Base-by-base conservation (phyloP, 2,797 vertebrate genomes). In the Morelia viridis region DNA sequence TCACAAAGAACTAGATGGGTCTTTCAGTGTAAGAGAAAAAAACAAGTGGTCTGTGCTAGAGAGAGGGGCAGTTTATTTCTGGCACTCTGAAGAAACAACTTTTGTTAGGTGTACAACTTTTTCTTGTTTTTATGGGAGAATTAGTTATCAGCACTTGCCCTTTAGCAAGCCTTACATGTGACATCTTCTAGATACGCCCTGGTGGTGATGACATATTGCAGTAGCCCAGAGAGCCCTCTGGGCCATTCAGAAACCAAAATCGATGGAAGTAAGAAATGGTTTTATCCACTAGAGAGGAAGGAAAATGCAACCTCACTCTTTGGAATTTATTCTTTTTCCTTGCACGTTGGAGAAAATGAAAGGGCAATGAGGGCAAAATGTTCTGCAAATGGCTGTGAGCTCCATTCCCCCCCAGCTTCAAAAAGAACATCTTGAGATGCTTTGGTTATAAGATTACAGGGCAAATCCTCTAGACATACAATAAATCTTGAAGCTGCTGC, bases 401-500 rank as follows among this genome's bases (percentile, higher is more conserved):
- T 0, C 87, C 89, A 41, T 41, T 92, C 93, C 64, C 6, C 61
- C 88, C 19, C 13, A 60, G 58, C 26, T 93, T 85, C 91, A 12
- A 95, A 57, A 9, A 3, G 9, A 12, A 95, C 90, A 4, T 41
- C 5, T 2, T 57, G 89, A 88, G 0, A 2, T 93, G 65, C 93
- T 93, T 94, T 94, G 68, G 88, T 93, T 92, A 19, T 87, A 94
- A 94, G 22, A 68, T 91, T 93, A 91, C 24, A 92, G 91, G 84
- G 89, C 8, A 96, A 94, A 93, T 80, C 86, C 87, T 94, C 91
- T 71, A 94, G 91, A 89, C 93, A 13, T 92, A 89, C 94, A 95
- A 11, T 95, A 89, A 94, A 96, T 93, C 94, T 92, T 88, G 71
- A 94, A 91, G 88, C 62, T 86, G 5, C 26, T 93, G 76, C 93